Evolutionary conservation across 2,888 invertebrate genomes (phyloP).

Genomic region (Selenia dentaria): DNA sequence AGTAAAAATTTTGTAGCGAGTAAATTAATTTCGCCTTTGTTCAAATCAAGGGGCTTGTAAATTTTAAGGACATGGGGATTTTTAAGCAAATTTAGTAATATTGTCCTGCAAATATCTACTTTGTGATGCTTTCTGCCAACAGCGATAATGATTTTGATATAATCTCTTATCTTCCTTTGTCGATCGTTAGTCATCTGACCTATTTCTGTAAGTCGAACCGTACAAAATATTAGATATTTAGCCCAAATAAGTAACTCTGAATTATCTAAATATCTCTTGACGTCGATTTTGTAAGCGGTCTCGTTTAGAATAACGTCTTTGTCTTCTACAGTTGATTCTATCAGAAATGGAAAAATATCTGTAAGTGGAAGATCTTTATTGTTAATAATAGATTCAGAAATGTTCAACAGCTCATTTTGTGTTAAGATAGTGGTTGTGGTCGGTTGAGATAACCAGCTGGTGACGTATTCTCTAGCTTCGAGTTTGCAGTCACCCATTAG

Average conservation of each 20-base stretch:
- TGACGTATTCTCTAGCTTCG: conserved; percentile 76
- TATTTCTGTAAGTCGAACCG: conserved; percentile 61
- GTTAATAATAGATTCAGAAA: conserved; percentile 71
- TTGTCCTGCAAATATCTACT: conserved; percentile 56
- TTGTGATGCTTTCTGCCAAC: conserved; percentile 59
- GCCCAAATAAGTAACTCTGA: conserved; percentile 71
- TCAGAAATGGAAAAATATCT: conserved; percentile 59
- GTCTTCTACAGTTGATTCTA: conserved; percentile 46
- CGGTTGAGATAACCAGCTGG: conserved; percentile 72
- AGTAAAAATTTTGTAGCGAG: conserved; percentile 65
- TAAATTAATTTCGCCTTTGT: conserved; percentile 52
- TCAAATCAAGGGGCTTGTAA: conserved; percentile 60
- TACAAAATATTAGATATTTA: conserved; percentile 70
- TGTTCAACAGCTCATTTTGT: conserved; percentile 52
- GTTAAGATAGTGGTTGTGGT: conserved; percentile 54
- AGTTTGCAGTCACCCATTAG: conserved; percentile 76
- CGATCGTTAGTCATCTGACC: conserved; percentile 49
- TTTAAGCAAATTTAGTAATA: conserved; percentile 62
- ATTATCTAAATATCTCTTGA: conserved; percentile 48
- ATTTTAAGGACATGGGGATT: conserved; percentile 69
- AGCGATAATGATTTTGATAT: conserved; percentile 59
- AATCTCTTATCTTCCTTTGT: conserved; percentile 53
- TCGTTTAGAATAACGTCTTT: conserved; percentile 47
- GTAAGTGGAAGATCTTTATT: conserved; percentile 52
- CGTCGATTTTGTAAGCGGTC: conserved; percentile 50